Evolutionary conservation across 2,888 invertebrate species (phyloP), one percentile per base, ranked within the genome.

Genomic region (Phrixothrix hirtus): DNA sequence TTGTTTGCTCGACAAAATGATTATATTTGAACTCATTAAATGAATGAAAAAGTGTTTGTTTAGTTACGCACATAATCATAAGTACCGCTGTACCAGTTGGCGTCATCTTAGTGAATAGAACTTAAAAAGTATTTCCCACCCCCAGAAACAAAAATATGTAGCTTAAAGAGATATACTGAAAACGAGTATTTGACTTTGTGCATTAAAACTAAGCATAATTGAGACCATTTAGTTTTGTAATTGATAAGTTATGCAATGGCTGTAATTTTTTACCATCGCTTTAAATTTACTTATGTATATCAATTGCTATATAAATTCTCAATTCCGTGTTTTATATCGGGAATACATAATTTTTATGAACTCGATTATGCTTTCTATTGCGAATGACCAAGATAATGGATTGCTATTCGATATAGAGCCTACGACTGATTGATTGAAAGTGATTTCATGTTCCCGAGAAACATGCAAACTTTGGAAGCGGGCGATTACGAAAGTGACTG

Each of bases 361-460:
- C 10, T 17, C 30, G 29, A 32, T 46, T 37, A 13, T 13, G 38
- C 38, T 21, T 38, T 44, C 37, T 11, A 27, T 25, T 31, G 37
- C 21, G 38, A 32, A 17, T 14, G 21, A 56, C 42, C 58, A 55
- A 37, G 50, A 45, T 64, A 64, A 66, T 64, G 60, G 63, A 66
- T 66, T 54, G 55, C 58, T 55, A 59, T 63, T 61, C 53, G 50
- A 60, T 62, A 60, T 60, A 57, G 57, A 61, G 34, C 48, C 63
- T 58, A 61, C 58, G 60, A 62, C 63, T 66, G 66, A 66, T 65
- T 64, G 65, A 65, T 63, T 65, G 60, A 62, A 63, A 65, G 63
- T 63, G 64, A 66, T 66, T 66, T 61, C 61, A 51, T 64, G 63
- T 58, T 64, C 42, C 35, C 47, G 46, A 43, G 43, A 45, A 38